A percentile compares a stretch with the other conserved stretches of the same genome.
Conservation (phyloP, 2,797 vertebrate genomes). For the Buceros bicornis region DNA sequence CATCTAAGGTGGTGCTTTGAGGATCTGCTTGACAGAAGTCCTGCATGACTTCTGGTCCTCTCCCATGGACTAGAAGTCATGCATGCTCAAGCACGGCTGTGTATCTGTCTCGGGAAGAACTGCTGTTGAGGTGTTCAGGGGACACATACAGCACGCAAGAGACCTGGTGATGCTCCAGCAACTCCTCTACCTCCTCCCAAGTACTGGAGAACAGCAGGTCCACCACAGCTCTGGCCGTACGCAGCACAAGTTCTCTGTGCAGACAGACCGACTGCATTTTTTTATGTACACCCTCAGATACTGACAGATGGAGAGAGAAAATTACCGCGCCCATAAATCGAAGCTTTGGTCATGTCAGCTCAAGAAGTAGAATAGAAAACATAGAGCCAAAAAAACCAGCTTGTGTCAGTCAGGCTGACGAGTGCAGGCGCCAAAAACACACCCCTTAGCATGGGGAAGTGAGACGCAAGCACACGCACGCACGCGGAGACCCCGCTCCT, state of each 20-base stretch:
- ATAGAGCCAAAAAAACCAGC: slow-evolving; percentile 43
- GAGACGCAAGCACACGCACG: background rate
- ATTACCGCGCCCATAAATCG: slow-evolving; percentile 57
- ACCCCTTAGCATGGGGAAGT: background rate
- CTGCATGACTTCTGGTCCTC: background rate
- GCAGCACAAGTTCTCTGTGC: accelerated
- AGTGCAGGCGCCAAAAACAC: slow-evolving; percentile 17
- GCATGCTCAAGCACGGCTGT: accelerated
- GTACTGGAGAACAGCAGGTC: background rate
- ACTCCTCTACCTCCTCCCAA: background rate
- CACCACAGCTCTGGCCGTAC: background rate
- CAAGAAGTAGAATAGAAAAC: slow-evolving; percentile 57
- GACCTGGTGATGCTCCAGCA: background rate
- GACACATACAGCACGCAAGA: background rate
- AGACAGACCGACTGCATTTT: background rate
- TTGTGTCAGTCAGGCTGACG: slow-evolving; percentile 34
- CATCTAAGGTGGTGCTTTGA: background rate
- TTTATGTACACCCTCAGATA: background rate
- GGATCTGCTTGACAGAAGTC: background rate
- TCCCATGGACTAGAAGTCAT: background rate
- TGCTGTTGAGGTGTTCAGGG: background rate
- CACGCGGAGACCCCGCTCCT: slow-evolving; percentile 21
- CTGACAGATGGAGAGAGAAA: slow-evolving; percentile 58
- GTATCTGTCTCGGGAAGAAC: background rate
- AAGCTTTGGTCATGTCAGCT: slow-evolving; percentile 69